Base-by-base conservation (phyloP, 1,140 invertebrate species). In the Cotesia vestalis region DNA sequence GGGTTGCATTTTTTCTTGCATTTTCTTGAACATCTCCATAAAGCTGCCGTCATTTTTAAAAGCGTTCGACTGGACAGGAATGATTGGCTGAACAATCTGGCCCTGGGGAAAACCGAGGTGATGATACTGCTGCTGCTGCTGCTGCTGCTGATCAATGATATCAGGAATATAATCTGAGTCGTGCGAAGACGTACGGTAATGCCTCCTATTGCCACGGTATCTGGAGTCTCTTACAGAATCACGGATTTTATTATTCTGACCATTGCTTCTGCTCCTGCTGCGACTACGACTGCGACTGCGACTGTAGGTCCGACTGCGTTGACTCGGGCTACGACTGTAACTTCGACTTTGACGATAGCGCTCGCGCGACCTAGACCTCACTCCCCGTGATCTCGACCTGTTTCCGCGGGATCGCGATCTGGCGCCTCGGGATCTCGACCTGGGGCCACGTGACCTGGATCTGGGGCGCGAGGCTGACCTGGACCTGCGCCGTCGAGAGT, bases 31-130 rank as follows among this genome's bases (percentile, higher is more conserved):
- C 88, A 95, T 92, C 82, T 95, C 94, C 81, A 96, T 88, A 80
- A 96, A 96, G 67, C 93, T 94, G 9, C 95, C 95, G 82, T 96
- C 95, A 81, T 96, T 96, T 77, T 91, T 91, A 77, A 94, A 94
- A 3, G 89, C 90, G 78, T 92, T 91, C n/a, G 88, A 82, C 53
- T 87, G 88, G 0, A 78, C 73, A 9, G 81, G 75, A 52, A 78
- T 69, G 5, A 80, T 78, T 0, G 63, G 36, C 11, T 72, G 9
- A 27, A 38, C 34, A 35, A 35, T 40, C 40, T 52, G 69, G n/a
- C 76, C 75, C 34, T 76, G 36, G 73, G 60, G 14, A 9, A 66
- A 17, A 83, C 46, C 63, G 2, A 46, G 27, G 3, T 27, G 27
- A 27, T 27, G 27, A 2, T 27, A 0, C 8, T 46, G 40, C 40